Base-by-base conservation (phyloP, 2,113 vertebrate species). In the Siphamia tubifer region DNA sequence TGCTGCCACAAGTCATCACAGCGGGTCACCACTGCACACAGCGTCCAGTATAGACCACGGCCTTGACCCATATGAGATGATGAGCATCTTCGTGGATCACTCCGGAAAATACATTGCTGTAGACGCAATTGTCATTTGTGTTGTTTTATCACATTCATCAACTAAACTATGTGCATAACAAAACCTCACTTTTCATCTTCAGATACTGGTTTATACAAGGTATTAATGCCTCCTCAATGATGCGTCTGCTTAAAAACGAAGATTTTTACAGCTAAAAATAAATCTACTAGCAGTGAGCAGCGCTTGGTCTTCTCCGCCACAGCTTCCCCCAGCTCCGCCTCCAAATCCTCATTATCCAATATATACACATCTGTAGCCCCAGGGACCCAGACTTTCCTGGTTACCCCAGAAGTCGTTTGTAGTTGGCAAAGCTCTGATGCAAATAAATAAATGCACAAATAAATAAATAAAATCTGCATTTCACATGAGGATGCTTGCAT, bases 1-100 rank as follows among this genome's bases (percentile, higher is more conserved):
- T 43, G 47, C 47, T 67, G 74, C 84, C 81, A 55, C 81, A 51
- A 85, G 79, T 38, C 52, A 12, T 79, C 81, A 45, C 87, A 83
- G 84, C 62, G 27, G 67, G 87, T 24, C 8, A 0, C 23, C 61
- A 35, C 40, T 45, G 52, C 58, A 11, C 30, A 60, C 52, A 58
- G 30, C 30, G 67, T 75, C 70, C 38, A 24, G 21, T 64, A 35
- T 52, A 35, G 67, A 68, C 49, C 57, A 17, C 7, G 43, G 36
- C 63, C 79, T 81, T 83, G 70, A 88, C 72, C 76, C 47, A 36
- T 10, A 16, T n/a, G 9, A 12, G n/a, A n/a, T n/a, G n/a, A n/a
- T n/a, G n/a, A n/a, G n/a, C n/a, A n/a, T n/a, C n/a, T n/a, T n/a
- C n/a, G n/a, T n/a, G n/a, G n/a, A n/a, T n/a, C n/a, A n/a, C n/a